A percentile compares a stretch with the other conserved stretches of the same genome.
Conservation (phyloP, 1,140 invertebrate species). For the Drosophila willistoni region DNA sequence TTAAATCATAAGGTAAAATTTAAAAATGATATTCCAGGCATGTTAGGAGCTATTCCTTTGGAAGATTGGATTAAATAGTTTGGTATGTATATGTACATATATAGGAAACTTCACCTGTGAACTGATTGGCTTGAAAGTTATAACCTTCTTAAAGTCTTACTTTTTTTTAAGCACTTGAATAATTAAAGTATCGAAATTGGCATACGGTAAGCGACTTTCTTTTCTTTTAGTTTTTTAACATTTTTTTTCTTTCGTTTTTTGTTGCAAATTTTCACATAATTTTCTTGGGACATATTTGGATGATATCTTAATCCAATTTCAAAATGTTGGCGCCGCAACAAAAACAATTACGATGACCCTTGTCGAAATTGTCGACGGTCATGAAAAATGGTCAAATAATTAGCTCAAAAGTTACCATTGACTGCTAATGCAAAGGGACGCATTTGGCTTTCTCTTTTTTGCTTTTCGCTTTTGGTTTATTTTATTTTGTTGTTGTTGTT, state of each 20-base stretch:
- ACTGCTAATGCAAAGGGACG: conserved; percentile 12
- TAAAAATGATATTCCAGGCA: too few relatives aligned
- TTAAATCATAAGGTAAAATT: too few relatives aligned
- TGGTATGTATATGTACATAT: too few relatives aligned
- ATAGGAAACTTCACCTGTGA: too few relatives aligned
- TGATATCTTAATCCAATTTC: conserved; percentile 12
- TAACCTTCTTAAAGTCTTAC: too few relatives aligned
- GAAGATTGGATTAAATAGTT: too few relatives aligned
- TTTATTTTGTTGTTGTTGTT: too few relatives aligned
- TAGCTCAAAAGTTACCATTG: conserved; percentile 20
- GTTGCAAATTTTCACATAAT: conserved; percentile 2
- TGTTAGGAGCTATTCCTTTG: too few relatives aligned
- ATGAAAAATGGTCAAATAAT: conserved; percentile 15
- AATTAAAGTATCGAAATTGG: background rate
- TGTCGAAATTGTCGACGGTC: conserved; percentile 13
- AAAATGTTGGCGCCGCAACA: conserved; percentile 6
- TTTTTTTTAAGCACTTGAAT: too few relatives aligned
- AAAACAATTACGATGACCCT: conserved; percentile 20
- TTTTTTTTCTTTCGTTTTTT: background rate
- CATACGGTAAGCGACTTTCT: background rate
- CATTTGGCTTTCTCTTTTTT: background rate
- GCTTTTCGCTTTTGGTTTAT: background rate
- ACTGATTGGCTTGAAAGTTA: too few relatives aligned
- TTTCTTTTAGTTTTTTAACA: background rate
- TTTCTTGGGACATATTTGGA: conserved; percentile 4